These are phyloP conservation scores for Myotis vivesi DNA, from an alignment of 2,797 vertebrate species.

Conservation along the genomic window DNA sequence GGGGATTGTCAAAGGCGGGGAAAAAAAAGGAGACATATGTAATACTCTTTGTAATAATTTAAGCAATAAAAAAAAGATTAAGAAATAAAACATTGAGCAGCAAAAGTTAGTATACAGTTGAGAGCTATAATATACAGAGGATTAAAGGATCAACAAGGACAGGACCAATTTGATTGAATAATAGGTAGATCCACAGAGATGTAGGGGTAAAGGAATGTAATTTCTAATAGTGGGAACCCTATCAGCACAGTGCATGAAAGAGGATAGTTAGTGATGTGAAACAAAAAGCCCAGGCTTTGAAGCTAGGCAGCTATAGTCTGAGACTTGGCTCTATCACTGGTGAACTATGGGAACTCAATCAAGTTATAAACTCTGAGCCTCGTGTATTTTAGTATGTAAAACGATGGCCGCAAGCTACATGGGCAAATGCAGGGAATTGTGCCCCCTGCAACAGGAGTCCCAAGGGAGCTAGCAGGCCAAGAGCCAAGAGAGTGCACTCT, in stretches of 20 bases:
- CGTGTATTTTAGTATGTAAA: not conserved
- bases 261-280: not conserved
- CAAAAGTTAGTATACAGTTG: not conserved
- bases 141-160: not conserved
- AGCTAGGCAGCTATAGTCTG: not conserved
- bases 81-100: not conserved
- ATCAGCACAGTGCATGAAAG: not conserved
- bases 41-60: too few species aligned
- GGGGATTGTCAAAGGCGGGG: too few species aligned
- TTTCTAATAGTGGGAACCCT: not conserved
- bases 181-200: not conserved
- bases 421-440: too few species aligned
- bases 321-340: not conserved
- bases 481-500: too few species aligned
- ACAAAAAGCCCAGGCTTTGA: not conserved
- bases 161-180: not conserved
- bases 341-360: not conserved
- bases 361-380: not conserved
- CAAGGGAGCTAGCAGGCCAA: too few species aligned
- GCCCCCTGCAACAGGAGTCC: too few species aligned
- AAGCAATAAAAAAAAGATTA: too few species aligned
- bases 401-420: not conserved
- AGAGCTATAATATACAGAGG: not conserved
- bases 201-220: not conserved
- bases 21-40: too few species aligned